Conservation (phyloP, 2,797 vertebrate genomes). For the Lepus oiostolus region DNA sequence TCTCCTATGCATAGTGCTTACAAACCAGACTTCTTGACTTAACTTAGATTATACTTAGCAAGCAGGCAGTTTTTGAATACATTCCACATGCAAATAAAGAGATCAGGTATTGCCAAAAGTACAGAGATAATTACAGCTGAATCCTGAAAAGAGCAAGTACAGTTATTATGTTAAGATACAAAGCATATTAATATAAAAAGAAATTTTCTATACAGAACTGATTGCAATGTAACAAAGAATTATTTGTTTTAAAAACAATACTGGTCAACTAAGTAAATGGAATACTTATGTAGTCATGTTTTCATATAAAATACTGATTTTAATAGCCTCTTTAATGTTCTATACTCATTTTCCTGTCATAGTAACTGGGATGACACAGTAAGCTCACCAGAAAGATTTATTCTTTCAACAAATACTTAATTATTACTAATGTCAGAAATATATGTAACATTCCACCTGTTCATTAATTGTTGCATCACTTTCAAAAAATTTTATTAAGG, state of each 20-base stretch:
- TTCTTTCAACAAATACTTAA: neutral
- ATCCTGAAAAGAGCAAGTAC: neutral
- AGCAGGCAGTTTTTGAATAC: neutral
- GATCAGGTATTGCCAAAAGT: neutral
- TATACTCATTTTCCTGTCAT: neutral
- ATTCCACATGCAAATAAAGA: neutral
- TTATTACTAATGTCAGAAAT: neutral
- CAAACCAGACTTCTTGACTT: neutral
- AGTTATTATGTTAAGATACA: neutral
- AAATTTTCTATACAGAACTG: too few relatives aligned
- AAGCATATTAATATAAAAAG: neutral
- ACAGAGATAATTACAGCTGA: neutral
- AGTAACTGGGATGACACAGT: neutral
- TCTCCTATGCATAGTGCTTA: neutral
- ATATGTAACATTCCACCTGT: neutral
- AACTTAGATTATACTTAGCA: constrained; percentile 30
- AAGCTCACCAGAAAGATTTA: neutral
- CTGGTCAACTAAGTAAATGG: neutral
- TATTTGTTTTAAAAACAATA: neutral
- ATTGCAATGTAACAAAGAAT: neutral
- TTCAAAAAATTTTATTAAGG: neutral
- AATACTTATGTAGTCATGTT: neutral
- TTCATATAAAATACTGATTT: neutral
- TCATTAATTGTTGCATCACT: neutral
- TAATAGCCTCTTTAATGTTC: neutral